A percentile compares a stretch with the other conserved stretches of the same genome.
Conservation (phyloP, 2,888 invertebrate genomes). For the Amblyjoppa proteus region DNA sequence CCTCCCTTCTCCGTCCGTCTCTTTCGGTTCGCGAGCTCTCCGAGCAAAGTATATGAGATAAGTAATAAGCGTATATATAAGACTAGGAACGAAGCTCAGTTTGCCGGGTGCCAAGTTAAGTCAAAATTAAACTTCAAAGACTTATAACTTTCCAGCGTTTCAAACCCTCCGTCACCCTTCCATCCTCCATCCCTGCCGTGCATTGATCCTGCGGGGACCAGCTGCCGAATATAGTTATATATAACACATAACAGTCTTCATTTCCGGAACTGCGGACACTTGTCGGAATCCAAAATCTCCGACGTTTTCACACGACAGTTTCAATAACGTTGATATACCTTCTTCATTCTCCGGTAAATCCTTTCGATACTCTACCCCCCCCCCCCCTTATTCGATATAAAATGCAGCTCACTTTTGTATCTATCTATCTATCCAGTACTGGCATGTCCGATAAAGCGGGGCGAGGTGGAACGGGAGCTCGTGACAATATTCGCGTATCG, state of each 20-base stretch:
- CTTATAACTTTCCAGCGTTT: slow-evolving; percentile 78
- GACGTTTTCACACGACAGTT: slow-evolving; percentile 66
- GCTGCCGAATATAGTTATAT: slow-evolving; percentile 10
- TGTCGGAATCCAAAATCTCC: slow-evolving; percentile 50
- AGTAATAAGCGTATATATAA: slow-evolving; percentile 23
- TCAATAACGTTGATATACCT: slow-evolving; percentile 71
- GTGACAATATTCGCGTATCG: slow-evolving; percentile 46
- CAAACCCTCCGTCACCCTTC: neutral
- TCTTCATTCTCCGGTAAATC: slow-evolving; percentile 50
- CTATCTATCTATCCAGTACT: slow-evolving; percentile 7
- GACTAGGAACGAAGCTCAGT: slow-evolving; percentile 70
- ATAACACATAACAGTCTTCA: neutral
- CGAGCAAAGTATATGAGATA: slow-evolving; percentile 6
- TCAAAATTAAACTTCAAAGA: slow-evolving; percentile 79
- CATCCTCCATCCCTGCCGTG: neutral
- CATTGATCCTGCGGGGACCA: slow-evolving; percentile 47
- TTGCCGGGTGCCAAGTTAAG: slow-evolving; percentile 70
- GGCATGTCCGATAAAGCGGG: slow-evolving; percentile 33
- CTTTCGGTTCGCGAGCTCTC: slow-evolving; percentile 9
- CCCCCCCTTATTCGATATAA: slow-evolving; percentile 52
- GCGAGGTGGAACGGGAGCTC: neutral
- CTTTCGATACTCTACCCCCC: slow-evolving; percentile 61
- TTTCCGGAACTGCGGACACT: neutral
- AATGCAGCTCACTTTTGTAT: neutral
- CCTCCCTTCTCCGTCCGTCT: slow-evolving; percentile 1